Conservation (phyloP, 1,140 invertebrate genomes). For the Rhynchophorus ferrugineus region DNA sequence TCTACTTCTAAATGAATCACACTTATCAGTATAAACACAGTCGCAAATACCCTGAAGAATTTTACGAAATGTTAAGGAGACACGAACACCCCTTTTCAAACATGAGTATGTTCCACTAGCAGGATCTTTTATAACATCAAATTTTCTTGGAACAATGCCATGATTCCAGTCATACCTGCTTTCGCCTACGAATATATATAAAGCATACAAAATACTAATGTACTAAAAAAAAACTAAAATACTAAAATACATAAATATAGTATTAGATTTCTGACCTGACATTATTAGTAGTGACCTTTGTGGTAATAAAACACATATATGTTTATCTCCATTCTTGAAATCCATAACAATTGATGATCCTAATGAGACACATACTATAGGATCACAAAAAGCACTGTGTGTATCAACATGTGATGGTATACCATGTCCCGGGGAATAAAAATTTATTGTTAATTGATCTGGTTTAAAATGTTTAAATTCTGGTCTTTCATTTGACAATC, state of each 20-base stretch:
- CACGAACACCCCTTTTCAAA: conserved; percentile 53
- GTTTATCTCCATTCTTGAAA: conserved; percentile 58
- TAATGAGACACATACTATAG: conserved; percentile 83
- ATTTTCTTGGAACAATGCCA: conserved; percentile 77
- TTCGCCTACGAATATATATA: conserved; percentile 45
- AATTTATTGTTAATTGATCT: conserved; percentile 90
- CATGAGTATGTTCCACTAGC: conserved; percentile 45
- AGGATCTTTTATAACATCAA: conserved; percentile 58
- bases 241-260: no score
- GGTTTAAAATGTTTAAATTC: conserved; percentile 48
- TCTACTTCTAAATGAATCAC: conserved; percentile 47
- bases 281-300: conserved; percentile 77
- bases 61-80: conserved; percentile 87
- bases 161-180: conserved; percentile 73
- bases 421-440: conserved; percentile 86
- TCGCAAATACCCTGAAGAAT: conserved; percentile 51
- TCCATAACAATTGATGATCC: conserved; percentile 84
- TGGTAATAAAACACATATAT: conserved; percentile 60
- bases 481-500: conserved; percentile 48
- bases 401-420: conserved; percentile 95
- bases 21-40: conserved; percentile 51
- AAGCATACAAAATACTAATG: not conserved
- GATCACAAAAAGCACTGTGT: conserved; percentile 85
- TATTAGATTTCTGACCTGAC: no score
- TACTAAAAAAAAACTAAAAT: not conserved